A percentile compares a stretch with the other conserved stretches of the same genome.
Conservation (phyloP, 2,797 vertebrate species). For the Sebastolobus alascanus region DNA sequence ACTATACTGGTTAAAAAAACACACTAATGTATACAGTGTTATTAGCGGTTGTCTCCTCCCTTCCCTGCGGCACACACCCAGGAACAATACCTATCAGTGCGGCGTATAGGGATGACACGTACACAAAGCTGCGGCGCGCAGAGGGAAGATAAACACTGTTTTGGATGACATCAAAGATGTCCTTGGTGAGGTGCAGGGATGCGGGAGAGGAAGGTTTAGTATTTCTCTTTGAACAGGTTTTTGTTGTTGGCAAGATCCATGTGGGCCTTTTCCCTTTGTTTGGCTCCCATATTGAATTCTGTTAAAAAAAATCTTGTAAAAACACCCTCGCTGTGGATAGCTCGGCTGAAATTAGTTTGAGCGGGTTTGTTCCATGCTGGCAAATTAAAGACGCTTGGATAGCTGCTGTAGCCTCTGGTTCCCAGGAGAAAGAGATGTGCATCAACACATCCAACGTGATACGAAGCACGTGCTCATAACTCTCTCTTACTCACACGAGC, state of each 20-base stretch:
- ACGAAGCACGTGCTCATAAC: conserved; percentile 9
- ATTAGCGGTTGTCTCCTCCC: conserved; percentile 1
- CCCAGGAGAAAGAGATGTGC: conserved; percentile 25
- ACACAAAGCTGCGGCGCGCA: conserved; percentile 50
- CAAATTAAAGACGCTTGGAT: conserved; percentile 44
- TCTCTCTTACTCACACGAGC: conserved; percentile 12
- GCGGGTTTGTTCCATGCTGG: conserved; percentile 44
- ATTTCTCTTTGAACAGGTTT: conserved; percentile 64
- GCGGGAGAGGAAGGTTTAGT: conserved; percentile 42
- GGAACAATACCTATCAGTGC: conserved; percentile 18
- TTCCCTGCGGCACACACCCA: conserved; percentile 1
- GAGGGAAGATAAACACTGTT: conserved; percentile 60
- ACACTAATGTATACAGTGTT: background rate
- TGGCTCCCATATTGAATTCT: conserved; percentile 44
- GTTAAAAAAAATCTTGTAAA: conserved; percentile 23
- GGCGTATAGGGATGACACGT: conserved; percentile 24
- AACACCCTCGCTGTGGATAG: conserved; percentile 23
- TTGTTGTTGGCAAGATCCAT: conserved; percentile 55
- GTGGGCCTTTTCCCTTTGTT: conserved; percentile 54
- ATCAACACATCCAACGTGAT: conserved; percentile 32
- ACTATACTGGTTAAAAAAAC: background rate
- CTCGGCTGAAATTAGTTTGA: conserved; percentile 30
- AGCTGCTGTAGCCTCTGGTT: conserved; percentile 4
- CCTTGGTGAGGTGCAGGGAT: conserved; percentile 52
- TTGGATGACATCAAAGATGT: conserved; percentile 65